phyloP scores from a whole-genome alignment of 2,797 vertebrate species.

The Notolabrus celidotus region DNA sequence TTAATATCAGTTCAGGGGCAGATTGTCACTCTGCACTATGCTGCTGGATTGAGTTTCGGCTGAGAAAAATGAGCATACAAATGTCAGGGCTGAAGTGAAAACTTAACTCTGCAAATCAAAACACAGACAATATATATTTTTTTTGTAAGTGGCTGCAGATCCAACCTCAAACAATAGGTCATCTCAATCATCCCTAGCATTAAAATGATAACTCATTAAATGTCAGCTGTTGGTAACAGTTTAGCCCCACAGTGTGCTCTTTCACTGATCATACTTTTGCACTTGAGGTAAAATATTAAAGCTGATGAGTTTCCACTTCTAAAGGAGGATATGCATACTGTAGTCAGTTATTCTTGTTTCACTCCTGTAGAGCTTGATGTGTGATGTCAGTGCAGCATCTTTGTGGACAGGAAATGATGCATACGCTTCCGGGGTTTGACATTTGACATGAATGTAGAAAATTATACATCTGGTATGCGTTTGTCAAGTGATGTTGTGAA shows the following conservation, averaged over 20 bases:
- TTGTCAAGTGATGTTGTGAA: background rate
- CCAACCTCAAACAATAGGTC: no score
- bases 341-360: background rate
- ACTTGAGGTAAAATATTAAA: background rate
- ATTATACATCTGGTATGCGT: background rate
- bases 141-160: no score
- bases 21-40: no score
- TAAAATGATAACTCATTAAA: background rate
- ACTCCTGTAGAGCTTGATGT: background rate
- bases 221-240: background rate
- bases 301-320: no score
- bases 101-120: no score
- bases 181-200: background rate
- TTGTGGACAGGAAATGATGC: conserved; percentile 1
- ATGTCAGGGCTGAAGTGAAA: no score
- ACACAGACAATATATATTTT: no score
- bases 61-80: no score
- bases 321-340: conserved; percentile 1
- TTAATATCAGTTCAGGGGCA: no score
- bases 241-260: background rate
- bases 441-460: background rate
- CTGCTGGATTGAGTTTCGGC: no score
- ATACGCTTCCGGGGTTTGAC: conserved; percentile 2
- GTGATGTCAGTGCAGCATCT: conserved; percentile 4
- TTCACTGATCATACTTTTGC: background rate